Conservation (phyloP, 2,888 invertebrate species). For the Luffia ferchaultella region DNA sequence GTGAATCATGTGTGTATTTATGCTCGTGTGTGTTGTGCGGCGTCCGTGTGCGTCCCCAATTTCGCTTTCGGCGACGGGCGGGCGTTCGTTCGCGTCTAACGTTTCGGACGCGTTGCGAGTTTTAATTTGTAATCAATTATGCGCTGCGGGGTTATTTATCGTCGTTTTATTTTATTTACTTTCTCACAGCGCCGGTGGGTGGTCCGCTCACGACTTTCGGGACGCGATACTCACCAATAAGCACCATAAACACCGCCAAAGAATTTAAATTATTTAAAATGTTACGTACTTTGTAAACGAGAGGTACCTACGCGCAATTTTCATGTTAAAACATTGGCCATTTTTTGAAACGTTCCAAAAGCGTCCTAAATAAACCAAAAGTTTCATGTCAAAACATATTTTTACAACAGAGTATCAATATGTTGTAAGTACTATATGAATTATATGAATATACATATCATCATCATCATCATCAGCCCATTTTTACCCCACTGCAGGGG, state of each 20-base stretch:
- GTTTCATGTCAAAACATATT: too few species aligned
- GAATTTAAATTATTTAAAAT: background rate
- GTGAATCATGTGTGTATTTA: conserved; percentile 23
- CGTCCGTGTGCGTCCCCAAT: conserved; percentile 30
- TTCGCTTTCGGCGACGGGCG: conserved; percentile 49
- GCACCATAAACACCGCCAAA: conserved; percentile 26
- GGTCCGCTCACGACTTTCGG: conserved; percentile 62
- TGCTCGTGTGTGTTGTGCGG: conserved; percentile 16
- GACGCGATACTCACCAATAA: conserved; percentile 48
- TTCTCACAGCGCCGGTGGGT: conserved; percentile 57
- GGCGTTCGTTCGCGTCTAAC: conserved; percentile 41
- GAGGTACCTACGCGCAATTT: too few species aligned
- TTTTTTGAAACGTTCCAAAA: too few species aligned
- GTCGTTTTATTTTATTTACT: conserved; percentile 64
- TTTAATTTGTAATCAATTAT: conserved; percentile 68
- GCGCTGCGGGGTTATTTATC: conserved; percentile 62
- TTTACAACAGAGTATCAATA: too few species aligned
- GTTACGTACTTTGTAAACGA: too few species aligned
- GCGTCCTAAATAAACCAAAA: too few species aligned
- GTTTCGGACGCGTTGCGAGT: conserved; percentile 58
- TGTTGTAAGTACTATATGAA: too few species aligned
- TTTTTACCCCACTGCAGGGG: too few species aligned
- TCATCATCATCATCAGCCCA: too few species aligned
- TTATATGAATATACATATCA: too few species aligned
- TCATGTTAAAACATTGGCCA: too few species aligned